phyloP scores from a whole-genome alignment of 2,797 vertebrate genomes.

The Oryzias dopingdopingensis region DNA sequence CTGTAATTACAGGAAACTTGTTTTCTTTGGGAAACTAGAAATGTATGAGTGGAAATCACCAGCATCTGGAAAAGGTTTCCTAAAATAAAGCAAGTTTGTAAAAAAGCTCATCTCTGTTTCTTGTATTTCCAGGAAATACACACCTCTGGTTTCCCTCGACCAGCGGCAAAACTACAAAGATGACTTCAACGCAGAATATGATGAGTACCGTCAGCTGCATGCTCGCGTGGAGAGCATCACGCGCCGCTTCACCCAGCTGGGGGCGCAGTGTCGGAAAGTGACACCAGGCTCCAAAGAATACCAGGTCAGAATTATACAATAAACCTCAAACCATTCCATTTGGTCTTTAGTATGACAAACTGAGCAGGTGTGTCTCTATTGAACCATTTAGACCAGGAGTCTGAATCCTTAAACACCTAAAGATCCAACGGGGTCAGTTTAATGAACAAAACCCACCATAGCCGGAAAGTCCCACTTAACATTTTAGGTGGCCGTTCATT shows the following conservation, averaged over 20 bases:
- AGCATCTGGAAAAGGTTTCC: neutral
- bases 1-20: slow-evolving; percentile 3
- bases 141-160: slow-evolving; percentile 79
- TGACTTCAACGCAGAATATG: slow-evolving; percentile 90
- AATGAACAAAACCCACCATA: too few relatives aligned
- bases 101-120: neutral
- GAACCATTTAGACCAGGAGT: too few relatives aligned
- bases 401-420: too few relatives aligned
- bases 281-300: slow-evolving; percentile 83
- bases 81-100: neutral
- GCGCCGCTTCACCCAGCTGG: slow-evolving; percentile 82
- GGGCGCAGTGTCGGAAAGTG: slow-evolving; percentile 78
- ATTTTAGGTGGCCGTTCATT: too few relatives aligned
- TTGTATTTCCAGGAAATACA: slow-evolving; percentile 81
- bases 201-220: slow-evolving; percentile 85
- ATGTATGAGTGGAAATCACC: slow-evolving; percentile 5
- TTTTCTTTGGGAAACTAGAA: slow-evolving; percentile 1
- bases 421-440: too few relatives aligned
- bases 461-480: too few relatives aligned
- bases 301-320: slow-evolving; percentile 70
- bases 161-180: slow-evolving; percentile 88
- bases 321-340: neutral
- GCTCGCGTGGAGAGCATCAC: slow-evolving; percentile 81
- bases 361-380: too few relatives aligned
- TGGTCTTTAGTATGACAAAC: too few relatives aligned